These are phyloP conservation scores for Xyrichtys novacula DNA, from an alignment of 2,797 vertebrate genomes.

Conservation along the genomic window DNA sequence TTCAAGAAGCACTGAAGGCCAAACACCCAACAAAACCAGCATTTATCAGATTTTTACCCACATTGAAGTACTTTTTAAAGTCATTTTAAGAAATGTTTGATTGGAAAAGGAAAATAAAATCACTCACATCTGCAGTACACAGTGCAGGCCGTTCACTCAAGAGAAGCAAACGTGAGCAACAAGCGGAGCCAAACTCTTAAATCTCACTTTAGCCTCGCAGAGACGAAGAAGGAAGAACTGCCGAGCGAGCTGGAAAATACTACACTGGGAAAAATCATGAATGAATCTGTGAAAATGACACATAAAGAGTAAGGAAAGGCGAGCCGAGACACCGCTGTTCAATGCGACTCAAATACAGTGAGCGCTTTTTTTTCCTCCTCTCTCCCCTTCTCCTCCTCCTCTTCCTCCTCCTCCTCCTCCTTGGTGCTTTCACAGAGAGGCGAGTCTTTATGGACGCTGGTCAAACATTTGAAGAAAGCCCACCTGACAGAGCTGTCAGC, in stretches of 20 bases:
- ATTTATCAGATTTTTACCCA: neutral
- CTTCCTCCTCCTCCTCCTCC: neutral
- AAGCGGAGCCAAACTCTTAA: conserved; percentile 62
- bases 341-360: conserved; percentile 42
- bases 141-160: conserved; percentile 17
- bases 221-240: neutral
- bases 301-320: neutral
- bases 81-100: neutral
- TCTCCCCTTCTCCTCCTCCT: neutral
- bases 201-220: conserved; percentile 9
- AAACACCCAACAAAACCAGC: neutral
- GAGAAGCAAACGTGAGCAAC: conserved; percentile 55
- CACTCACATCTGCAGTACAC: conserved; percentile 32
- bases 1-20: neutral
- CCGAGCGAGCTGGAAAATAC: conserved; percentile 35
- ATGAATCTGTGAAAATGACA: neutral
- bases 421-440: conserved; percentile 6
- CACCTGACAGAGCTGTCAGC: conserved; percentile 62
- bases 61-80: conserved; percentile 1
- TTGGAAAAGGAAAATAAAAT: conserved; percentile 26
- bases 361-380: conserved; percentile 14
- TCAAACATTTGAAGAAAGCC: conserved; percentile 42
- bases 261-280: conserved; percentile 3
- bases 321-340: conserved; percentile 37
- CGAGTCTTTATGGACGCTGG: conserved; percentile 34